Percentiles rank a stretch among this genome's conserved stretches.
Evolutionary conservation across 1,140 invertebrate genomes (phyloP).

Genomic region (Leguminivora glycinivorella): DNA sequence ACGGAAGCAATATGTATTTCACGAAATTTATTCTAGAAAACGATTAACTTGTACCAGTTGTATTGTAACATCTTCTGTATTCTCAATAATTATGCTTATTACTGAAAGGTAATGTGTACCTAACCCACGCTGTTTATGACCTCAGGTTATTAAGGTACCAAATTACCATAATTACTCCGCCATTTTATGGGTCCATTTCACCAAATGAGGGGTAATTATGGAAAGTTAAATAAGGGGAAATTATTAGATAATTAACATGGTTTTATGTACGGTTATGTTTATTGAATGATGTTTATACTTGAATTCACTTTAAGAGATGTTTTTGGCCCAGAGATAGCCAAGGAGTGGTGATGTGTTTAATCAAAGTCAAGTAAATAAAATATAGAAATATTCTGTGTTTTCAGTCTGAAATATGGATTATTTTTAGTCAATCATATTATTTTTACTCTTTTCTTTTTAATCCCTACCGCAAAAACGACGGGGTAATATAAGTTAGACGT

Average conservation of each 20-base stretch:
- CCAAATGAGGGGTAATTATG: not conserved
- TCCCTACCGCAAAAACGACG: no score
- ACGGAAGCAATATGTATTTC: no score
- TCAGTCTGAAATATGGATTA: no score
- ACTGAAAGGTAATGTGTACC: not conserved
- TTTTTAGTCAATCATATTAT: no score
- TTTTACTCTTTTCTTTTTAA: no score
- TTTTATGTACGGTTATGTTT: not conserved
- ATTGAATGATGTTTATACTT: not conserved
- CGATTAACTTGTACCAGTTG: no score
- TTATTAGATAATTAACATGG: not conserved
- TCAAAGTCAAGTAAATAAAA: not conserved
- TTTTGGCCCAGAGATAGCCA: not conserved
- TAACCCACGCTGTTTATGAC: not conserved
- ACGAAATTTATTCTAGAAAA: no score
- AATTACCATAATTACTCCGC: slow-evolving; percentile 5
- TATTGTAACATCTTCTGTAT: no score
- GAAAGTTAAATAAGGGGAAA: slow-evolving; percentile 5
- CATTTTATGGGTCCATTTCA: slow-evolving; percentile 5
- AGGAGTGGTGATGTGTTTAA: not conserved
- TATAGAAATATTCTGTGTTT: not conserved
- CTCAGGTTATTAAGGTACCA: not conserved
- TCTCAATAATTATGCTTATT: not conserved
- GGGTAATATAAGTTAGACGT: no score
- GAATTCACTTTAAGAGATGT: not conserved